Evolutionary conservation across 2,888 invertebrate genomes (phyloP), one percentile per base, ranked within the genome.

Genomic region (Aleiodes leptofemur): DNA sequence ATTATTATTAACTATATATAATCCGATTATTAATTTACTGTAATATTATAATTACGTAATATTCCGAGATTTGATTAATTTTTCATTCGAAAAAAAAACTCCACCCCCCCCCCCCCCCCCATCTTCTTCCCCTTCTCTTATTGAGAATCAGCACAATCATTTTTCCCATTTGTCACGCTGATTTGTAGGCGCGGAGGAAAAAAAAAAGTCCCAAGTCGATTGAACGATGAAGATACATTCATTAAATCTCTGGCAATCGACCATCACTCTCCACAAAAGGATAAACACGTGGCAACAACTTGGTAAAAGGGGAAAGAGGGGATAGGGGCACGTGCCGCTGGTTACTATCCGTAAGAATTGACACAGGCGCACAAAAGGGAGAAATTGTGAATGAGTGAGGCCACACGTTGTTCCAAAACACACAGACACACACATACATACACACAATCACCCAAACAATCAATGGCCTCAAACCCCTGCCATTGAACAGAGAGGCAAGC

Each of bases 321-420:
- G 9, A 14, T n/a, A 43, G 3, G 48, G 55, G 31, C 69, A 69
- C 69, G 69, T 69, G 69, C 56, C 69, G 14, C 9, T 16, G 23
- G n/a, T 64, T 51, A 68, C 50, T 51, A 31, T 7, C 51, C 51
- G 51, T 68, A 68, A 68, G 68, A 68, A 68, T 64, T 48, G 64
- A 64, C 50, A 68, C 68, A 51, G 68, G 51, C 51, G 51, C 68
- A n/a, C 23, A 51, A 43, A 43, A 43, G 43, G 51, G 16, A 29
- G 51, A 48, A 68, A 68, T 50, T 50, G n/a, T 68, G 68, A 68
- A 68, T 68, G 68, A 68, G 31, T n/a, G 31, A 9, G n/a, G 50
- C 51, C 34, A 51, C 68, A 51, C 64, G 59, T 34, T 59, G 59
- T 34, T 48, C 9, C 56, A 16, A 29, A 29, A 16, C 29, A n/a